Conservation (phyloP, 2,888 invertebrate species). For the Netelia inedita region DNA sequence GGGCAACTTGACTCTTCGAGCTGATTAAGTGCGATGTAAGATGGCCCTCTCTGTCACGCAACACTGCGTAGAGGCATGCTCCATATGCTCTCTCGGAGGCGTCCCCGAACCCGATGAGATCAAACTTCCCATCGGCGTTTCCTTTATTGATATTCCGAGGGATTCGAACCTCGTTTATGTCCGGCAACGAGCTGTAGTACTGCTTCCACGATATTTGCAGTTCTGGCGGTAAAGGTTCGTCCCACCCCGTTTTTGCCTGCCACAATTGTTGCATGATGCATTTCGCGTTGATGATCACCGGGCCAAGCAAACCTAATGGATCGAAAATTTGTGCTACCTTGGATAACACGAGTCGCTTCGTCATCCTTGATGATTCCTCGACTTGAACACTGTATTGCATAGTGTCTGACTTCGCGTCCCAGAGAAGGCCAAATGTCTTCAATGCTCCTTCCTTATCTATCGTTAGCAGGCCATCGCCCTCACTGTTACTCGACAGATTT, state of each 20-base stretch:
- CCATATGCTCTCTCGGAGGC: conserved; percentile 69
- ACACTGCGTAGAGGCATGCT: conserved; percentile 64
- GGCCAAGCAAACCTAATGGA: conserved; percentile 71
- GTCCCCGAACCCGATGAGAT: conserved; percentile 71
- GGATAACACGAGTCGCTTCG: conserved; percentile 66
- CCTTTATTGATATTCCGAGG: conserved; percentile 11
- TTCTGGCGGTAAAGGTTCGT: conserved; percentile 70
- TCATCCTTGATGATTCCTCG: conserved; percentile 33
- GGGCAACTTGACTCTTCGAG: conserved; percentile 61
- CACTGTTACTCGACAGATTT: neutral
- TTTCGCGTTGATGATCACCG: conserved; percentile 72
- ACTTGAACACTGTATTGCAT: conserved; percentile 49
- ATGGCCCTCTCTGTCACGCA: neutral
- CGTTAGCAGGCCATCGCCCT: conserved; percentile 8
- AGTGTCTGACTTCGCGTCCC: conserved; percentile 50
- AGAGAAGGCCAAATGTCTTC: conserved; percentile 59
- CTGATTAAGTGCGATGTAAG: conserved; percentile 4
- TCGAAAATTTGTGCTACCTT: conserved; percentile 71
- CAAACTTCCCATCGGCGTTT: neutral
- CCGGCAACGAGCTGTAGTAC: conserved; percentile 30
- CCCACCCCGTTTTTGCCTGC: conserved; percentile 74
- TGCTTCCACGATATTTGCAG: conserved; percentile 54
- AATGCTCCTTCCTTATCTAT: conserved; percentile 38
- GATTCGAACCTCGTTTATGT: conserved; percentile 48
- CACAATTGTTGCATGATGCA: conserved; percentile 74